Base-by-base conservation (phyloP, 2,888 invertebrate species). In the Glaucopsyche alexis region DNA sequence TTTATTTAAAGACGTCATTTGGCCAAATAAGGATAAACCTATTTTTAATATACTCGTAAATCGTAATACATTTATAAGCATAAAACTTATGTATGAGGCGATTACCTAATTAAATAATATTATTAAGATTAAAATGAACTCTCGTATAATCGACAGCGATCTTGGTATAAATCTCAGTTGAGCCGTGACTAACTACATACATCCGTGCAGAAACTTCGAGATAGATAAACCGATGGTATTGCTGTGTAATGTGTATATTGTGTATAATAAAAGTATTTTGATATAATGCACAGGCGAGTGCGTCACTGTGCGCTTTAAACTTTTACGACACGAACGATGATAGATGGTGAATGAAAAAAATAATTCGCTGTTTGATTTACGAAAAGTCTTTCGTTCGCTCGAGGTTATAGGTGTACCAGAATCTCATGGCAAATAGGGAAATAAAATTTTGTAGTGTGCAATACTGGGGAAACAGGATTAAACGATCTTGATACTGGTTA, bases 191-290 rank as follows among this genome's bases (percentile, higher is more conserved):
- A 29, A 29, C 29, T 29, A 29, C 29, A 29, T 29, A 29, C 29
- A 29, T 29, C 29, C 29, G 29, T 29, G 29, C 29, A 19, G 19
- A 19, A 19, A 11, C 19, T 11, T 55, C 11, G 55, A 55, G 55
- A 67, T 13, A 47, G 19, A 45, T 47, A 67, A 7, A 7, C 16
- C 11, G 16, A 11, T 47, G 1, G 7, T 45, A 67, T 67, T 45
- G 45, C 16, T 45, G 38, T n/a, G n/a, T n/a, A 8, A n/a, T 52
- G 52, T 66, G 6, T 16, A 67, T 45, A 67, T 67, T 40, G 66
- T 42, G 19, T 45, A 19, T 45, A 47, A 67, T 67, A 67, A 67
- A 67, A 67, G 45, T 47, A 19, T 67, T 67, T 67, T 67, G 67
- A 67, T 67, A 19, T 67, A 4, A 16, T 13, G 67, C 14, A n/a